Percentiles rank a stretch among this genome's conserved stretches.
These are phyloP conservation scores for Magallana gigas DNA, from an alignment of 1,140 invertebrate genomes.

Conservation along the genomic window DNA sequence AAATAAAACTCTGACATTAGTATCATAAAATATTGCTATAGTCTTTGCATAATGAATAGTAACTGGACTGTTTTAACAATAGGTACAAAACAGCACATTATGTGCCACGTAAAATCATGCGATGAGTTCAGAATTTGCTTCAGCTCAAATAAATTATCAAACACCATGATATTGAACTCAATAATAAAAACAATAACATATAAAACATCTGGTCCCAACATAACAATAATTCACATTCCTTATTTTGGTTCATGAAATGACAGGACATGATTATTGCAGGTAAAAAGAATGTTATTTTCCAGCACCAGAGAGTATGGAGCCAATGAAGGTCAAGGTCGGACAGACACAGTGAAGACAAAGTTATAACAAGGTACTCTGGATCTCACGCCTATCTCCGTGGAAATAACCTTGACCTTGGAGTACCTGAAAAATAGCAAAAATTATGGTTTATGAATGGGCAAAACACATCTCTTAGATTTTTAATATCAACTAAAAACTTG, in stretches of 20 bases:
- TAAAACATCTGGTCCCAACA: background rate
- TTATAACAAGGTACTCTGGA: background rate
- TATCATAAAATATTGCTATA: constrained; percentile 36
- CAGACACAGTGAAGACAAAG: background rate
- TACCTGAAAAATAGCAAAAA: background rate
- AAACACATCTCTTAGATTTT: background rate
- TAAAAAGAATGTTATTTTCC: too few species aligned
- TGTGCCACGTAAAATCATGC: too few species aligned
- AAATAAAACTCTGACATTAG: background rate
- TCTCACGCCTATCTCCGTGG: background rate
- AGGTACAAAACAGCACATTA: background rate
- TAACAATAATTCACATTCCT: background rate
- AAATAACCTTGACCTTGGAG: constrained; percentile 21
- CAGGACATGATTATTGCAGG: background rate
- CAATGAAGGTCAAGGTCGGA: too few species aligned
- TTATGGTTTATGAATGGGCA: background rate
- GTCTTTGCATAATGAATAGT: background rate
- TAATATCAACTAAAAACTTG: background rate
- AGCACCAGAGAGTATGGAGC: too few species aligned
- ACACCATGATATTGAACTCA: background rate
- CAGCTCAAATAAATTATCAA: background rate
- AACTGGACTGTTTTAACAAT: background rate
- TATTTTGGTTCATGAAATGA: background rate
- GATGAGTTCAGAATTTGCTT: background rate
- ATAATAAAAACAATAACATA: background rate